Evolutionary conservation across 1,140 invertebrate species (phyloP).

Genomic region (Charaxes varanes): DNA sequence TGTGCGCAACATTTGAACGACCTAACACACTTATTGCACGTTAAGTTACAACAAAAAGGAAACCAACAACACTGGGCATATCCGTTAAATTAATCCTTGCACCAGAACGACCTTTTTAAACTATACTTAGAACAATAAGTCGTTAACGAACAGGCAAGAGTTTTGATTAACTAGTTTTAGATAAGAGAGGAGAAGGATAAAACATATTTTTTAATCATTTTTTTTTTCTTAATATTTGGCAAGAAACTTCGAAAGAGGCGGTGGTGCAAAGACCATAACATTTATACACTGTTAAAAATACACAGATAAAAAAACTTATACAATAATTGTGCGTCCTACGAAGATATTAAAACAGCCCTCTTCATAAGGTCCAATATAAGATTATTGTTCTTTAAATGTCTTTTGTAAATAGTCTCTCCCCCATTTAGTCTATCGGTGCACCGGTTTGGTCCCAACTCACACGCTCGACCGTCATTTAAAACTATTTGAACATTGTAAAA

Average conservation of each 20-base stretch:
- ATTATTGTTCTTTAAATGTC: slow-evolving; percentile 30
- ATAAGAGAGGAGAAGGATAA: too few species aligned
- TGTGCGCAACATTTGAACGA: slow-evolving; percentile 49
- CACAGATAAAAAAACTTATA: slow-evolving; percentile 27
- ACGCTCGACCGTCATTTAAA: slow-evolving; percentile 28
- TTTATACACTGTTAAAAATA: slow-evolving; percentile 22
- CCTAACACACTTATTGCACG: slow-evolving; percentile 19
- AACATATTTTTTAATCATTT: too few species aligned
- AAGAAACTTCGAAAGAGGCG: slow-evolving; percentile 14
- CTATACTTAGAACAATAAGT: too few species aligned
- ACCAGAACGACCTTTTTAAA: too few species aligned
- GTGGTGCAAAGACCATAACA: slow-evolving; percentile 23
- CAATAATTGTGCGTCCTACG: slow-evolving; percentile 31
- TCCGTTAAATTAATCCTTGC: slow-evolving; percentile 13
- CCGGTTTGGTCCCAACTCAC: slow-evolving; percentile 66
- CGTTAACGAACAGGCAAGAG: too few species aligned
- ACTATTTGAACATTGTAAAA: slow-evolving; percentile 31
- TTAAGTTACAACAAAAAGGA: slow-evolving; percentile 4
- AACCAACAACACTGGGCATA: slow-evolving; percentile 5
- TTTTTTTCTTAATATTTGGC: slow-evolving; percentile 17
- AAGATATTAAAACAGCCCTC: slow-evolving; percentile 54
- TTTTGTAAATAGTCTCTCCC: slow-evolving; percentile 47
- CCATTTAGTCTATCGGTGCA: slow-evolving; percentile 52
- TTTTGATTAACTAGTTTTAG: slow-evolving; percentile 2
- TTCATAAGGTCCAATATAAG: slow-evolving; percentile 18